Evolutionary conservation across 2,888 invertebrate genomes (phyloP), one percentile per base, ranked within the genome.

Genomic region (Xylophagus ater): DNA sequence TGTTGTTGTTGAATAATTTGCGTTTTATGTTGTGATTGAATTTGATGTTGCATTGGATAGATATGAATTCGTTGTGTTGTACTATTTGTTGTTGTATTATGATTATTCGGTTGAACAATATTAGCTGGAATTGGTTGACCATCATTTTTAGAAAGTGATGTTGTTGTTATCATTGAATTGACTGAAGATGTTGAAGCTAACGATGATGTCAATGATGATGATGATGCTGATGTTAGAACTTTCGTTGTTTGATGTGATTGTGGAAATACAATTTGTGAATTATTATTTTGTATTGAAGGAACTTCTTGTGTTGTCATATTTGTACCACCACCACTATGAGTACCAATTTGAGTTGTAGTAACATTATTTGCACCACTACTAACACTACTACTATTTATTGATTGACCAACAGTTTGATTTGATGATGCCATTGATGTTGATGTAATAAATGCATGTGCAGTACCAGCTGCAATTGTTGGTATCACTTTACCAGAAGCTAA

Each of bases 401-500:
- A 32, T 25, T 30, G 37, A 23, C 23, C 31, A 9, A 31, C 14
- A 10, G 31, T 32, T n/a, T 17, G 23, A 7, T 32, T 14, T 14
- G 40, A 18, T 24, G 42, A 33, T 26, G 41, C 47, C 12, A 58
- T 42, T 2, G 56, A 53, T 15, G 58, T 56, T 33, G 28, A 19
- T 17, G 31, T 14, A 4, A 40, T 30, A 12, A 34, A 40, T 6
- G 40, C 40, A 32, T 34, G 38, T 34, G 34, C 15, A 4, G 25
- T 13, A 12, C 13, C 12, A n/a, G 64, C 59, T 4, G 64, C 67
- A 37, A 70, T 66, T 6, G 74, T 74, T 6, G 75, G 72, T 48
- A 80, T 69, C 44, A 78, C 64, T 60, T 81, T 81, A 7, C 81
- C 82, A 9, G 76, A 73, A 1, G 78, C 73, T 45, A 83, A 55